Conservation (phyloP, 1,140 invertebrate genomes). For the Apis cerana region DNA sequence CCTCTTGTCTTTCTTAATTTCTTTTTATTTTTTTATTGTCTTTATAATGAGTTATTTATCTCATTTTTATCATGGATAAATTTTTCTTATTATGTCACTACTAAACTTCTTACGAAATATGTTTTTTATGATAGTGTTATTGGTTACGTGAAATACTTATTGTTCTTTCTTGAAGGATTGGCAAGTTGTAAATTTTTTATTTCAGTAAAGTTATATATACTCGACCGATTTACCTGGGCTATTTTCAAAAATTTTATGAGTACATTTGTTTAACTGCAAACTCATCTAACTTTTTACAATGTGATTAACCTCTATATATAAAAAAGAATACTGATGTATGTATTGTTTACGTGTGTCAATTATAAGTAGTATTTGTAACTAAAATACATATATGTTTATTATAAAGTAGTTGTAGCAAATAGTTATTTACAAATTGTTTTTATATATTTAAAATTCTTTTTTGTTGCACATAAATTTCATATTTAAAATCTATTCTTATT, state of each 20-base stretch:
- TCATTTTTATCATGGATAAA: neutral
- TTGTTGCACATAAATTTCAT: neutral
- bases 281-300: neutral
- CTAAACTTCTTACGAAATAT: constrained; percentile 26
- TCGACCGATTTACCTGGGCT: neutral
- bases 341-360: neutral
- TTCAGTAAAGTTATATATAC: neutral
- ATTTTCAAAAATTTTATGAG: neutral
- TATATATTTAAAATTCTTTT: neutral
- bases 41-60: neutral
- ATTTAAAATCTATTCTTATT: neutral
- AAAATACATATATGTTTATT: neutral
- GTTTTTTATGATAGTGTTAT: constrained; percentile 19
- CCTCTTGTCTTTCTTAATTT: neutral
- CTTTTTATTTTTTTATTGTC: neutral
- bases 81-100: neutral
- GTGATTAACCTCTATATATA: constrained; percentile 25
- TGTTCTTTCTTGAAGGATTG: neutral
- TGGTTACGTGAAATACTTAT: constrained; percentile 4
- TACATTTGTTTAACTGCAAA: neutral
- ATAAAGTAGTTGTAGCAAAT: neutral
- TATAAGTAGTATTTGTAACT: neutral
- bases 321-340: constrained; percentile 17
- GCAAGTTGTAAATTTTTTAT: neutral
- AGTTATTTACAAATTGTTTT: no score